phyloP scores from a whole-genome alignment of 1,140 invertebrate genomes.

The Anagrus nilaparvatae region DNA sequence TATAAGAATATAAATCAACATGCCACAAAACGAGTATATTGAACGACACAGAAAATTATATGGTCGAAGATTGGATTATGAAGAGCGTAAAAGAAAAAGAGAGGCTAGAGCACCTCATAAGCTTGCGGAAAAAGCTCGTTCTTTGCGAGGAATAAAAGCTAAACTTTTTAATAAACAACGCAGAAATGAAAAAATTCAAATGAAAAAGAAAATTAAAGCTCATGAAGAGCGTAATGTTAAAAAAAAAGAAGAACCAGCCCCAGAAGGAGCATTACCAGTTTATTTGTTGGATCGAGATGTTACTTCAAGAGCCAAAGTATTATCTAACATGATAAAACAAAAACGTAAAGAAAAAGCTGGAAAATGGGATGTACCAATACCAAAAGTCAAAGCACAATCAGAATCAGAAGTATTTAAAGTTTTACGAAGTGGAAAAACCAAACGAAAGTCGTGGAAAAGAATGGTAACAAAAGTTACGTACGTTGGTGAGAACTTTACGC shows the following conservation, averaged over 20 bases:
- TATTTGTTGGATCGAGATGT: constrained; percentile 95
- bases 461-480: constrained; percentile 99
- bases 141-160: constrained; percentile 90
- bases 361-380: constrained; percentile 99
- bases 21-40: constrained; percentile 99
- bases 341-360: constrained; percentile 99
- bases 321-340: constrained; percentile 99
- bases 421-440: constrained; percentile 87
- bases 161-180: constrained; percentile 96
- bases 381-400: constrained; percentile 95
- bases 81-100: constrained; percentile 92
- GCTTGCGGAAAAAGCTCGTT: constrained; percentile 79
- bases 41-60: constrained; percentile 93
- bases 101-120: constrained; percentile 90
- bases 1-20: constrained; percentile 38
- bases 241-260: constrained; percentile 69
- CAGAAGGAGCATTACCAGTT: constrained; percentile 87
- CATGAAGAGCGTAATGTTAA: constrained; percentile 87
- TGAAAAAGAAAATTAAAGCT: constrained; percentile 94
- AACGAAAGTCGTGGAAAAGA: constrained; percentile 95
- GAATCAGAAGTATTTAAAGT: constrained; percentile 98
- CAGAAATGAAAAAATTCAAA: constrained; percentile 96
- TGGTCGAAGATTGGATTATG: constrained; percentile 93
- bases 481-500: constrained; percentile 96
- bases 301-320: constrained; percentile 86